Evolutionary conservation across 37 sponge, comb jelly and placozoan species (phyloP), one percentile per base, ranked within the genome.

Genomic region (Sycon ciliatum): DNA sequence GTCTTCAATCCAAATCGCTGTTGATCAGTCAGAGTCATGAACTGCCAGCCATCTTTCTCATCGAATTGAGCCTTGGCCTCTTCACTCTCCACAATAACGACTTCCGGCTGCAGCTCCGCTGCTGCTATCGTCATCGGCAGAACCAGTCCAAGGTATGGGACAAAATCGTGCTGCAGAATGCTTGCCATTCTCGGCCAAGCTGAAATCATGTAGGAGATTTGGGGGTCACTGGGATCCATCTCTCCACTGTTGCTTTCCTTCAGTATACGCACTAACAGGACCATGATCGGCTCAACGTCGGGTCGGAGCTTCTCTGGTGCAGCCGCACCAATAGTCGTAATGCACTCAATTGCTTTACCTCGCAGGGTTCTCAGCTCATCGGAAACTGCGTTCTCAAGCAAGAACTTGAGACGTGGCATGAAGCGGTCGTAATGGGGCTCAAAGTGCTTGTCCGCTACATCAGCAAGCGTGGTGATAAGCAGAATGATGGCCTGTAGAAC

Each of bases 161-260:
- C 86, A 80, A 98, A 98, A 7, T 68, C 83, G 23, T 74, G 78
- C 1, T 88, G 88, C 2, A 98, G 86, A 39, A 98, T 89, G 80
- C 93, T 98, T 57, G 94, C 92, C 90, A 98, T 93, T 23, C 99
- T 69, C 3, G 94, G 94, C 99, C 99, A 98, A 3, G 99, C 94
- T 68, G 83, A 84, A 57, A 92, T 98, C 91, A 98, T 87, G 71
- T 93, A 98, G 36, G 99, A 89, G 18, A 89, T 76, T 90, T 98
- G 66, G 9, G 34, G 62, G 46, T n/a, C n/a, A n/a, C n/a, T n/a
- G n/a, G n/a, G n/a, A n/a, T n/a, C n/a, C n/a, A n/a, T n/a, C n/a
- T 13, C 31, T 28, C 13, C 28, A 38, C 71, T n/a, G 28, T 22
- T 35, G 31, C 57, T 56, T 13, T 2, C 52, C 11, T 46, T 11